Conservation (phyloP, 1,140 invertebrate species). For the Periplaneta americana region DNA sequence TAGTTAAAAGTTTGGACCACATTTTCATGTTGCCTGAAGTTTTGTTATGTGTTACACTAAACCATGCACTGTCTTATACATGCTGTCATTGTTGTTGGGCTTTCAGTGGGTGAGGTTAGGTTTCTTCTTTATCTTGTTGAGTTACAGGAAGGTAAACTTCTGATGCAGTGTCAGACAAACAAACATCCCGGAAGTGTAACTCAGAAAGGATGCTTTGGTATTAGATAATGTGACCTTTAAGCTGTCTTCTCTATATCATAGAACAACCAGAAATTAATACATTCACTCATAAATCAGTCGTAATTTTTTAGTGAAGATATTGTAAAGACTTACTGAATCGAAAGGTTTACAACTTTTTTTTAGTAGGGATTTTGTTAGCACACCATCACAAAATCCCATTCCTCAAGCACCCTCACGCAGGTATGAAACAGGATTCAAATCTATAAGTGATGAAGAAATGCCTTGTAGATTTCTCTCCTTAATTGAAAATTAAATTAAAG, state of each 20-base stretch:
- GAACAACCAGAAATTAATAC: background rate
- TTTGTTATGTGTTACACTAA: background rate
- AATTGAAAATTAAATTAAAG: background rate
- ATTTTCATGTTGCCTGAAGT: background rate
- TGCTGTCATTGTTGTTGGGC: background rate
- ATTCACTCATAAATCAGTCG: background rate
- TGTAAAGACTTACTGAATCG: background rate
- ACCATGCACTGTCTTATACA: background rate
- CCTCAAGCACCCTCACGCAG: background rate
- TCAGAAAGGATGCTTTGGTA: background rate
- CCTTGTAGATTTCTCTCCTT: background rate
- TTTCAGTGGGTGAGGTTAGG: background rate
- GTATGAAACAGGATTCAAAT: background rate
- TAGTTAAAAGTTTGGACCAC: background rate
- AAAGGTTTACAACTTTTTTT: background rate
- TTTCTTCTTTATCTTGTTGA: background rate
- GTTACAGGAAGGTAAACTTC: background rate
- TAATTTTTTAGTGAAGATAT: background rate
- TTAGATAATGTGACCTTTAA: background rate
- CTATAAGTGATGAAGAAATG: background rate
- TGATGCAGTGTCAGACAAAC: background rate
- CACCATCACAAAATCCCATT: background rate
- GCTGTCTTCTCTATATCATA: background rate
- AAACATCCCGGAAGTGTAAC: background rate
- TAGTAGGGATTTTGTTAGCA: background rate